These are phyloP conservation scores for Cordilura impudica DNA, from an alignment of 2,888 invertebrate genomes.

Conservation along the genomic window DNA sequence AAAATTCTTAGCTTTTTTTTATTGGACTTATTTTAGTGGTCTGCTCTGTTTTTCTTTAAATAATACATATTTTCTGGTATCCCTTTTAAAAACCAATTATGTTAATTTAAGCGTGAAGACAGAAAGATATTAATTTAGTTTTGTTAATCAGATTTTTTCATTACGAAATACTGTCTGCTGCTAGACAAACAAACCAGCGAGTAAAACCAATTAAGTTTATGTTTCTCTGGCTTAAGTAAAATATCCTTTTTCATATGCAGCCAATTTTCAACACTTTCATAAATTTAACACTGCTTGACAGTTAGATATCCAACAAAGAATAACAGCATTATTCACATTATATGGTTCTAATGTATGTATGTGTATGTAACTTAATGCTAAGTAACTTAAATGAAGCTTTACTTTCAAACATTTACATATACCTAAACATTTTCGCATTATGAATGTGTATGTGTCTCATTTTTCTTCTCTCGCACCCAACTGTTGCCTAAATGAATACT, in stretches of 20 bases:
- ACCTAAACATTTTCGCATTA: neutral
- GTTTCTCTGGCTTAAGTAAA: neutral
- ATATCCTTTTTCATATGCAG: constrained; percentile 20
- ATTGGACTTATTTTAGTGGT: too few species aligned
- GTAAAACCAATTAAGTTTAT: neutral
- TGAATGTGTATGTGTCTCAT: neutral
- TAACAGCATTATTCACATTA: constrained; percentile 16
- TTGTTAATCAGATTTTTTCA: neutral
- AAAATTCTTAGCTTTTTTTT: too few species aligned
- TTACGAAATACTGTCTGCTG: neutral
- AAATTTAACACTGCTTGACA: constrained; percentile 57
- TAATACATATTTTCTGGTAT: too few species aligned
- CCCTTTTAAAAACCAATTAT: neutral
- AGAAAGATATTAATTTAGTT: too few species aligned
- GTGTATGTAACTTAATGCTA: neutral
- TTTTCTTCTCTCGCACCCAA: constrained; percentile 16
- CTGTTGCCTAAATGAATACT: constrained; percentile 45
- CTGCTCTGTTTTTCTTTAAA: too few species aligned
- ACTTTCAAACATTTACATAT: neutral
- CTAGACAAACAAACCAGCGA: neutral
- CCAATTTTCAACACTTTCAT: constrained; percentile 52
- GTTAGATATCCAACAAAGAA: constrained; percentile 51
- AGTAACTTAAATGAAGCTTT: constrained; percentile 44
- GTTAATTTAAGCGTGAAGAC: neutral
- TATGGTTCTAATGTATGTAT: neutral